These are phyloP conservation scores for Sinocyclocheilus anshuiensis DNA, from an alignment of 2,113 vertebrate species.

Conservation along the genomic window DNA sequence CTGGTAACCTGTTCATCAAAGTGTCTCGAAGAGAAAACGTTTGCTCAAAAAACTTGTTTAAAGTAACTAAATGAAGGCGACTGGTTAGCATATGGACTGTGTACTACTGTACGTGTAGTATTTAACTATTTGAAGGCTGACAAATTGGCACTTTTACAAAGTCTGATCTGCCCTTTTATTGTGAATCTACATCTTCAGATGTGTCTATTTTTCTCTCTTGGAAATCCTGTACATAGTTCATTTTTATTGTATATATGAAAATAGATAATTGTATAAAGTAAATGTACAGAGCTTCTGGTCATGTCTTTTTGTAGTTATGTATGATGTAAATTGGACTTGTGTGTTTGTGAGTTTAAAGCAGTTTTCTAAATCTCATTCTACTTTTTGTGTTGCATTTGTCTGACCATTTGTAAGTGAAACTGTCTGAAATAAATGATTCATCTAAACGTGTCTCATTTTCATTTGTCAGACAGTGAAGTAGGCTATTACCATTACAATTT, in stretches of 20 bases:
- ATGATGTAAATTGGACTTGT: slow-evolving; percentile 26
- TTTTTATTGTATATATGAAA: slow-evolving; percentile 51
- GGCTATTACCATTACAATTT: background rate
- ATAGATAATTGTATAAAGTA: slow-evolving; percentile 42
- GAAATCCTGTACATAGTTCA: slow-evolving; percentile 27
- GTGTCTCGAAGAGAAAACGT: background rate
- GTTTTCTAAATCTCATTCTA: background rate
- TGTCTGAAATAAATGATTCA: background rate
- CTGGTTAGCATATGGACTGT: background rate
- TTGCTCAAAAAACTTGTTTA: background rate
- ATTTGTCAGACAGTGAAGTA: background rate
- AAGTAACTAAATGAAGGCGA: background rate
- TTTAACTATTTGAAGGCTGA: background rate
- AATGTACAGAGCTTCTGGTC: slow-evolving; percentile 42
- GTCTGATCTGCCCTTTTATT: slow-evolving; percentile 1
- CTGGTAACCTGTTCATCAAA: slow-evolving; percentile 18
- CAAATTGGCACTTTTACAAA: slow-evolving; percentile 19
- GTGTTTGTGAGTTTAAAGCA: slow-evolving; percentile 21
- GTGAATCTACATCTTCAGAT: slow-evolving; percentile 26
- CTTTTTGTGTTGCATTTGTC: slow-evolving; percentile 15
- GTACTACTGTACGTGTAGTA: background rate
- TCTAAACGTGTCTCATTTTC: background rate
- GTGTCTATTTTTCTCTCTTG: background rate
- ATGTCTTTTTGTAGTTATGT: slow-evolving; percentile 47
- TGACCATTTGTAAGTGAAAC: background rate